These are phyloP conservation scores for Acanthornis magna DNA, from an alignment of 2,797 vertebrate species.

Conservation along the genomic window DNA sequence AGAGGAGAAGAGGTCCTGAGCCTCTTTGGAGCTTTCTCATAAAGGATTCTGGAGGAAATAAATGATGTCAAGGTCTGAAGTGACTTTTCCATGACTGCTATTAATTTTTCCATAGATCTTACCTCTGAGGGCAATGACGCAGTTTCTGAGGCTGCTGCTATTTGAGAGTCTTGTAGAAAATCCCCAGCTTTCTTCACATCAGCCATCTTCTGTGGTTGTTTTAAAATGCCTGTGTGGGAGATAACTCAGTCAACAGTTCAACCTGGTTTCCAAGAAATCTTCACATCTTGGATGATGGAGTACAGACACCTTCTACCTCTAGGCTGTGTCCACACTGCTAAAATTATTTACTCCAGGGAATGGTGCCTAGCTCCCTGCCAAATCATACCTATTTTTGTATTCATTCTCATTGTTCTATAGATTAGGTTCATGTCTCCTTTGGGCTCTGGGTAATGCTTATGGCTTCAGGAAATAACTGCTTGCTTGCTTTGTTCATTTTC, in stretches of 20 bases:
- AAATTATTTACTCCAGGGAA: not conserved
- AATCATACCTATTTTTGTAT: not conserved
- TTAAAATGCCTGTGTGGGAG: not conserved
- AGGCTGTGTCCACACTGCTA: not conserved
- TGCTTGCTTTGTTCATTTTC: not conserved
- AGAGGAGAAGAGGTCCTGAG: rapidly evolving
- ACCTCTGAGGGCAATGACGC: not conserved
- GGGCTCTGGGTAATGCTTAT: not conserved
- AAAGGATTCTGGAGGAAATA: not conserved
- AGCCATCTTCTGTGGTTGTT: not conserved
- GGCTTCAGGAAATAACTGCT: not conserved
- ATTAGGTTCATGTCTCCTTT: not conserved
- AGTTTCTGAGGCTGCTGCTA: not conserved
- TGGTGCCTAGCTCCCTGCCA: not conserved
- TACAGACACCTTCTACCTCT: not conserved
- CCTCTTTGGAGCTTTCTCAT: not conserved
- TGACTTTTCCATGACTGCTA: not conserved
- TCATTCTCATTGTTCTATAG: not conserved
- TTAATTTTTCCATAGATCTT: not conserved
- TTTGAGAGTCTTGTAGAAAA: not conserved
- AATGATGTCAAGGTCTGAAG: not conserved
- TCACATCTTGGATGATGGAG: not conserved
- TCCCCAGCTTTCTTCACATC: not conserved
- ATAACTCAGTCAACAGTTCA: not conserved
- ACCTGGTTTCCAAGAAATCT: not conserved